Conservation (phyloP, 2,888 invertebrate genomes). For the Lepeophtheirus nordmannii region DNA sequence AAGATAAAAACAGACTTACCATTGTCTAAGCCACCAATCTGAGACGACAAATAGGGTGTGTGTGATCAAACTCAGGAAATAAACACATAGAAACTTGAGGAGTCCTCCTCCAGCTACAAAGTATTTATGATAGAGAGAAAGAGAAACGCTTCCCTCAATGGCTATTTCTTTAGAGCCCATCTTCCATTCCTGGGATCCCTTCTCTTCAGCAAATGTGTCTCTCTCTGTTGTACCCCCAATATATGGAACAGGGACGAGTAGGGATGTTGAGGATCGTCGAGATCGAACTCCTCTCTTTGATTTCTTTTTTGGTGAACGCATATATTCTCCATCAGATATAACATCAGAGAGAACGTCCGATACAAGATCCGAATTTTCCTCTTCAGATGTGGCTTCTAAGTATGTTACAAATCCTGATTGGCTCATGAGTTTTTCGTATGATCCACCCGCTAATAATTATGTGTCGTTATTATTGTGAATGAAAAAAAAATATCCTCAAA, state of each 20-base stretch:
- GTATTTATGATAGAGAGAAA: background rate
- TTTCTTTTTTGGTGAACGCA: background rate
- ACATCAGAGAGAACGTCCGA: constrained; percentile 3
- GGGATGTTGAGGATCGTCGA: background rate
- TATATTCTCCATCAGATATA: background rate
- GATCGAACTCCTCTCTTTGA: background rate
- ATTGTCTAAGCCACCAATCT: background rate
- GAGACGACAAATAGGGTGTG: background rate
- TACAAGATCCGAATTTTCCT: background rate
- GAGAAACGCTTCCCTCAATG: background rate
- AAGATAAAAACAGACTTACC: background rate
- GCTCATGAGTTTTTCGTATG: background rate
- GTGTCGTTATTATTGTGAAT: background rate
- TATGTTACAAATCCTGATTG: background rate
- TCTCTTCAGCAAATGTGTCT: background rate
- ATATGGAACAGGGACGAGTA: background rate
- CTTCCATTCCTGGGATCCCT: constrained; percentile 2
- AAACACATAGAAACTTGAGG: background rate
- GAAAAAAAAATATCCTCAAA: background rate
- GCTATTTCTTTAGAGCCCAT: background rate
- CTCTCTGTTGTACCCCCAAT: background rate
- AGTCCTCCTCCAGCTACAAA: background rate
- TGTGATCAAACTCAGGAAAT: background rate
- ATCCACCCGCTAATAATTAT: background rate
- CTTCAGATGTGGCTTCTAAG: background rate